phyloP scores from a whole-genome alignment of 2,113 vertebrate genomes.

The Nycticryphes semicollaris region DNA sequence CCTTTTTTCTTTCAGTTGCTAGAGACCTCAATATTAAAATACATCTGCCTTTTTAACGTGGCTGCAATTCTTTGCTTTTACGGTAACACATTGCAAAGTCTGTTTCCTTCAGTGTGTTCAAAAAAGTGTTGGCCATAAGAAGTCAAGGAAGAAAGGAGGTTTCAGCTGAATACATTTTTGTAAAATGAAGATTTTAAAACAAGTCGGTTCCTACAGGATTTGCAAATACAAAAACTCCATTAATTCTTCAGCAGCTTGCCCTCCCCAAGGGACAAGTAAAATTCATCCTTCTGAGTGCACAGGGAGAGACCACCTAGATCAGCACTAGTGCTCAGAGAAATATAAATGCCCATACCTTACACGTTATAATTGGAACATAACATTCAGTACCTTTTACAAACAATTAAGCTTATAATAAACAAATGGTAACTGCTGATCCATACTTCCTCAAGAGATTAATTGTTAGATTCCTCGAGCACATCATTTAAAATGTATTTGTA shows the following conservation, averaged over 20 bases:
- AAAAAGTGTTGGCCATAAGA: not conserved
- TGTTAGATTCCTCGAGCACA: not conserved
- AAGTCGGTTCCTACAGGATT: not conserved
- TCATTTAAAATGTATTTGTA: not conserved
- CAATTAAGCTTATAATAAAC: not conserved
- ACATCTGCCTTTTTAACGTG: not conserved
- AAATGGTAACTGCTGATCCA: not conserved
- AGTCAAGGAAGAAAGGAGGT: not conserved
- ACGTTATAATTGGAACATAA: not conserved
- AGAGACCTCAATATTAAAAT: not conserved
- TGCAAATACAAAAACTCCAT: not conserved
- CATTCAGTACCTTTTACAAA: not conserved
- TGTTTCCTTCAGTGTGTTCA: not conserved
- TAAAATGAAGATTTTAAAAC: not conserved
- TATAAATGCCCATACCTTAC: not conserved
- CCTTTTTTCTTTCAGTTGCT: not conserved
- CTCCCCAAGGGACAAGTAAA: not conserved
- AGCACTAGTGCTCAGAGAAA: not conserved
- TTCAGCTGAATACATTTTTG: not conserved
- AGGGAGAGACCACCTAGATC: not conserved
- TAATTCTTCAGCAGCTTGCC: not conserved
- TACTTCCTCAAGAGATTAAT: conserved; percentile 19
- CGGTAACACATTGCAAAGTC: not conserved
- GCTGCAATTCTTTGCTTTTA: not conserved
- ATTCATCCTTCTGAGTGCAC: not conserved